Percentiles rank a stretch among this genome's conserved stretches.
phyloP scores from a whole-genome alignment of 2,113 vertebrate species.

The Leptosomus discolor region DNA sequence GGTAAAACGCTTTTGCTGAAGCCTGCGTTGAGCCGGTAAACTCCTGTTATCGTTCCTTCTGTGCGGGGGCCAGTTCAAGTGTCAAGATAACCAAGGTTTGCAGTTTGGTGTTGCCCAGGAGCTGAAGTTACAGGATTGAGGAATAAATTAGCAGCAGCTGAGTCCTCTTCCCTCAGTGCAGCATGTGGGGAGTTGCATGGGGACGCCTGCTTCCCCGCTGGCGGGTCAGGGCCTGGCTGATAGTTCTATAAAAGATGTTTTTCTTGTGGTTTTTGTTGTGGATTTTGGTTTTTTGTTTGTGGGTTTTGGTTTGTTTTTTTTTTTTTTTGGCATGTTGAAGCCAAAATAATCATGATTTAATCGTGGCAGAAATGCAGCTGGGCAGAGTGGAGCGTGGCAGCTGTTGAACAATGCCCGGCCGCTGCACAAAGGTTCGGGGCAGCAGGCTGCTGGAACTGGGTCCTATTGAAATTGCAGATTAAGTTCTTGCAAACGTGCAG shows the following conservation, averaged over 20 bases:
- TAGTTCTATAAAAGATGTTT: rapidly evolving
- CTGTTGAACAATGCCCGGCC: not conserved
- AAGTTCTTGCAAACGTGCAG: not conserved
- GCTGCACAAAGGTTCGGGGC: not conserved
- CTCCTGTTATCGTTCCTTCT: rapidly evolving
- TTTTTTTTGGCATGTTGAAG: not conserved
- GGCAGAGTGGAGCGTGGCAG: not conserved
- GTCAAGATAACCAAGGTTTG: not conserved
- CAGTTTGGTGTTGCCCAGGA: rapidly evolving
- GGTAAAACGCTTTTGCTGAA: not conserved
- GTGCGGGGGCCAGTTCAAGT: rapidly evolving
- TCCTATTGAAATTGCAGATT: not conserved
- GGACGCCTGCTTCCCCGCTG: not conserved
- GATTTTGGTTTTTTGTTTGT: not conserved
- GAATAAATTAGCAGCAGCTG: not conserved
- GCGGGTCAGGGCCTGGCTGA: not conserved
- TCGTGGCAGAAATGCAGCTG: not conserved
- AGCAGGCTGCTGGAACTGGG: not conserved
- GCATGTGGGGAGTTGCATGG: not conserved
- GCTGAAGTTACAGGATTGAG: not conserved
- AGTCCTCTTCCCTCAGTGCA: not conserved
- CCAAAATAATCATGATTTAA: not conserved
- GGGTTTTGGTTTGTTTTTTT: not conserved
- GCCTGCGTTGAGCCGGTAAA: not conserved
- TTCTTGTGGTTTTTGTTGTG: not conserved